These are phyloP conservation scores for Typhlichthys eigenmanni DNA, from an alignment of 2,797 vertebrate genomes.

Conservation along the genomic window DNA sequence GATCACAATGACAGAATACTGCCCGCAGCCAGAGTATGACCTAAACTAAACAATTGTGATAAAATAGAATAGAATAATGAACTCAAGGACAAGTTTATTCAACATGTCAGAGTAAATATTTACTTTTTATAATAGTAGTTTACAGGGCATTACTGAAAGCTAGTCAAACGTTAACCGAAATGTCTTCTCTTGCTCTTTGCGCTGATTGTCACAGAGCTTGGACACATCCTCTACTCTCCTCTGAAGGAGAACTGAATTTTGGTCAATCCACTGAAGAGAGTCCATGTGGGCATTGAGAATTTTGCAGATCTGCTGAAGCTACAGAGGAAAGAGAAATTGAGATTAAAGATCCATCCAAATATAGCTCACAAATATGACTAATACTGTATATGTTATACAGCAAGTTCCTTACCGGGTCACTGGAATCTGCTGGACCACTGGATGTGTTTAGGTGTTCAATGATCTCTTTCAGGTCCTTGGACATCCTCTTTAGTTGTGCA, in stretches of 20 bases:
- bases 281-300: constrained; percentile 93
- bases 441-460: constrained; percentile 88
- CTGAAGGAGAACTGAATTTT: constrained; percentile 92
- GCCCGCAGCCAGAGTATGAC: neutral
- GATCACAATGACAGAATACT: neutral
- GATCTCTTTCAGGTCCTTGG: constrained; percentile 92
- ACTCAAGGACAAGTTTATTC: neutral
- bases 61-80: neutral
- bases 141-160: constrained; percentile 21
- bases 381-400: neutral
- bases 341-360: neutral
- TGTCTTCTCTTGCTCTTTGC: constrained; percentile 93
- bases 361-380: neutral
- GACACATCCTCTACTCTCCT: constrained; percentile 94
- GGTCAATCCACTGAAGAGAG: constrained; percentile 91
- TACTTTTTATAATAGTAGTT: neutral
- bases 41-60: neutral
- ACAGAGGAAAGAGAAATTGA: constrained; percentile 3
- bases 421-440: constrained; percentile 79
- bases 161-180: constrained; percentile 88
- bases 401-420: constrained; percentile 78
- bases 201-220: constrained; percentile 87
- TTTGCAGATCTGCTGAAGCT: constrained; percentile 94
- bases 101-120: too few species aligned
- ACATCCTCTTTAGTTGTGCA: constrained; percentile 89